Percentiles rank a stretch among this genome's conserved stretches.
These are phyloP conservation scores for Masticophis lateralis DNA, from an alignment of 2,797 vertebrate genomes.

Conservation along the genomic window DNA sequence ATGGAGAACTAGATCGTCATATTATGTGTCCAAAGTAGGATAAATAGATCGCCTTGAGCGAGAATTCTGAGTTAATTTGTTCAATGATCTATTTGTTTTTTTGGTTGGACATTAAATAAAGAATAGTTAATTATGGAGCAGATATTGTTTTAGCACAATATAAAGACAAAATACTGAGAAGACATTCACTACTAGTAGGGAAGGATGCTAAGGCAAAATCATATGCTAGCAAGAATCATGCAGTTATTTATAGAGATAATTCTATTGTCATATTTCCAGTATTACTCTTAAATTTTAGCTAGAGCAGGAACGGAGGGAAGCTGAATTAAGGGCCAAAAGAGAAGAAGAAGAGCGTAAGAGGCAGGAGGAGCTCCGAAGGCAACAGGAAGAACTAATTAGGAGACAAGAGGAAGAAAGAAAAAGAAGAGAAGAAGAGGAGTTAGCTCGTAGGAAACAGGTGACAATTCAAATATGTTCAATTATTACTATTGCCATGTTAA, in stretches of 20 bases:
- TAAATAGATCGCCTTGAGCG: background rate
- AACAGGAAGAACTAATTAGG: constrained; percentile 87
- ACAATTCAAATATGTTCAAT: constrained; percentile 57
- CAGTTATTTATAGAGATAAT: constrained; percentile 55
- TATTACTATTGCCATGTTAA: constrained; percentile 21
- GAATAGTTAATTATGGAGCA: background rate
- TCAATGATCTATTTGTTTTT: background rate
- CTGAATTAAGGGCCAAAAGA: constrained; percentile 90
- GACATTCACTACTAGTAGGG: constrained; percentile 22
- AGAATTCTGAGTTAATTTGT: background rate
- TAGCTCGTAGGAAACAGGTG: constrained; percentile 90
- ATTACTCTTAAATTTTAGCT: constrained; percentile 74
- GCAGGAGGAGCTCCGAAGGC: constrained; percentile 86
- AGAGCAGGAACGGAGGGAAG: constrained; percentile 91
- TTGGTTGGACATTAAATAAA: background rate
- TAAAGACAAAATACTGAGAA: background rate
- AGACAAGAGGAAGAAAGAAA: constrained; percentile 89
- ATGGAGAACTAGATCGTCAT: background rate
- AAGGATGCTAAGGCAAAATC: constrained; percentile 40
- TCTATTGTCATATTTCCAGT: constrained; percentile 48
- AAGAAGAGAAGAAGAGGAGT: constrained; percentile 85
- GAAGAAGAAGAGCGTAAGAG: constrained; percentile 92
- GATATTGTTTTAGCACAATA: background rate
- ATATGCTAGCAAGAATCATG: constrained; percentile 40
- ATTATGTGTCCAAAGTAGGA: background rate